Evolutionary conservation across 2,888 invertebrate species (phyloP), one percentile per base, ranked within the genome.

Genomic region (Macaria liturata): DNA sequence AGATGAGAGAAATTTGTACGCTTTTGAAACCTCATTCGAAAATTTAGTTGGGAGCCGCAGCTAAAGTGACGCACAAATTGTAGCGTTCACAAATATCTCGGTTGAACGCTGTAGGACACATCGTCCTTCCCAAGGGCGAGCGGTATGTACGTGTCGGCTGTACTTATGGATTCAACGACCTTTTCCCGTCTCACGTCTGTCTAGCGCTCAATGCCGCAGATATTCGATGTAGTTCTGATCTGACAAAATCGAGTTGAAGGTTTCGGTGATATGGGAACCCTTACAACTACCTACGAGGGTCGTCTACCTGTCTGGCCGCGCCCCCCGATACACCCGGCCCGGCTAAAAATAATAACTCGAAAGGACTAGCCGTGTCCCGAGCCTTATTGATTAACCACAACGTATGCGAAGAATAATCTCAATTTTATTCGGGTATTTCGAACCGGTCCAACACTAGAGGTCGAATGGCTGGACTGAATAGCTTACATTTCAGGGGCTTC

Each of bases 61-160:
- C 42, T 34, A 48, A 56, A 48, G 46, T 49, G 48, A 51, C 57
- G 61, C 51, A 42, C 44, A 46, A 65, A 60, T 55, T 67, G 58
- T 65, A 60, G 42, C 42, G 31, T 58, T 31, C 66, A 66, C 69
- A 62, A 67, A 70, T 67, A 70, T 66, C 62, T 65, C 72, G 75
- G 75, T 71, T 75, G 72, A 75, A 72, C 68, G 69, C 70, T 74
- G 61, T 70, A 70, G 70, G 69, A 63, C 70, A 65, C 65, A 52
- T 67, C 71, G 86, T 80, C 87, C 85, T 86, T 81, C 68, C 75
- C 84, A 87, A 87, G 87, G 87, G 82, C 84, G 78, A 72, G 80
- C 78, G 69, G 75, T 67, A 69, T 72, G 68, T 67, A 61, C 61
- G 53, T 59, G 64, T 62, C 34, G 52, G 50, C 43, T 54, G 46